Conservation (phyloP, 2,113 vertebrate species). For the Oreamnos americanus region DNA sequence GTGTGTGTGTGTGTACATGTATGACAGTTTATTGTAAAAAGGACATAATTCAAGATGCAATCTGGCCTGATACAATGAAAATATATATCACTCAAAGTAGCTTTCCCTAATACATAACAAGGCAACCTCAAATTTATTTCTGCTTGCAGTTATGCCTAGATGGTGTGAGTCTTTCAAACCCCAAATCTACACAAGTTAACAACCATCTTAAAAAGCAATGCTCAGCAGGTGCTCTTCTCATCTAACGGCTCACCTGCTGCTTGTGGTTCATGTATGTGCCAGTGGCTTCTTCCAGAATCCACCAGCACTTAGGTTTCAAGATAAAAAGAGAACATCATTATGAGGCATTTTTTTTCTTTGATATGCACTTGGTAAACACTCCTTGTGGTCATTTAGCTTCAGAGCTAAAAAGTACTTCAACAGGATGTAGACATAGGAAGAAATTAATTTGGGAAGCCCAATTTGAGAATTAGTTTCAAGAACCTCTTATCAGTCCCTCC, state of each 20-base stretch:
- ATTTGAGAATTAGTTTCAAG: conserved; percentile 3
- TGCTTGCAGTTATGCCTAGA: background rate
- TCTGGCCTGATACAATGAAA: background rate
- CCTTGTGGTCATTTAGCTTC: background rate
- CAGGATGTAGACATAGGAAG: background rate
- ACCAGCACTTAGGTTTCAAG: background rate
- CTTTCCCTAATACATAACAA: background rate
- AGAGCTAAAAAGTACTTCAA: background rate
- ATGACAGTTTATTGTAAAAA: background rate
- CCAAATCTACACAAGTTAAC: background rate
- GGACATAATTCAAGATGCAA: background rate
- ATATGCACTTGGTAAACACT: background rate
- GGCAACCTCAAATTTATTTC: background rate
- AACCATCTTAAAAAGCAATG: background rate
- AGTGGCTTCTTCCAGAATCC: background rate
- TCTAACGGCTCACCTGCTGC: background rate
- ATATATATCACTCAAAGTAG: background rate
- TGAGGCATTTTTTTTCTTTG: background rate
- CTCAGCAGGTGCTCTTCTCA: background rate
- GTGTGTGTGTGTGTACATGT: background rate
- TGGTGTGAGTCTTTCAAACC: background rate
- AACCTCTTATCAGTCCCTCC: background rate
- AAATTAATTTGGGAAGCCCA: background rate
- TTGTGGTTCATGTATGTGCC: background rate
- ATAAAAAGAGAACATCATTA: background rate